A percentile compares a stretch with the other conserved stretches of the same genome.
Evolutionary conservation across 1,140 invertebrate species (phyloP).

Genomic region (Caerostris extrusa): DNA sequence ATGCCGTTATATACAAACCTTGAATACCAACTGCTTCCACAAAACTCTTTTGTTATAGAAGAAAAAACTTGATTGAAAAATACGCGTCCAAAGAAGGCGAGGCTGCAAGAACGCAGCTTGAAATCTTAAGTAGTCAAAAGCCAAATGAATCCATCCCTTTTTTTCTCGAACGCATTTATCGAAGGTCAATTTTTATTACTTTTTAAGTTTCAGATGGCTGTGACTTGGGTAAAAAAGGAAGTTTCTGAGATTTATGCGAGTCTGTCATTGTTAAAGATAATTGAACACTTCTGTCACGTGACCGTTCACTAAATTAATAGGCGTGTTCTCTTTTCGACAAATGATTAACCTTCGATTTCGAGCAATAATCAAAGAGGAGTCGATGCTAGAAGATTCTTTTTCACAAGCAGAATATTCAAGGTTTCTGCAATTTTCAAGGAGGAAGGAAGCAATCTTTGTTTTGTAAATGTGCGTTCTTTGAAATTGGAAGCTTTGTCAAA

Average conservation of each 20-base stretch:
- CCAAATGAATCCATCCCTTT: not conserved
- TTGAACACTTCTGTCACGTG: conserved; percentile 64
- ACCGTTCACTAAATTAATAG: conserved; percentile 50
- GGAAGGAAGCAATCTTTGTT: no score
- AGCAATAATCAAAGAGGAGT: not conserved
- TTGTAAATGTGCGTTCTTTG: no score
- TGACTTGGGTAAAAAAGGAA: not conserved
- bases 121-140: conserved; percentile 40
- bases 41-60: not conserved
- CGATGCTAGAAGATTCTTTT: not conserved
- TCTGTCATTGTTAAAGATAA: conserved; percentile 57
- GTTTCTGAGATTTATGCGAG: conserved; percentile 42
- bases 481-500: no score
- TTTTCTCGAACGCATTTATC: not conserved
- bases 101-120: conserved; percentile 18
- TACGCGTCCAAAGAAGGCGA: not conserved
- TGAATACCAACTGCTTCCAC: not conserved
- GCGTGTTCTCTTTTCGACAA: conserved; percentile 58
- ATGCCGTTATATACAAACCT: conserved; percentile 22
- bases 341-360: conserved; percentile 68
- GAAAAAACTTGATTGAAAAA: conserved; percentile 48
- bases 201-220: not conserved
- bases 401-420: conserved; percentile 6
- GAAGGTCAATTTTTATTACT: no score
- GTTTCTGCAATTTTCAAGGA: no score